Evolutionary conservation across 2,888 invertebrate species (phyloP).

Genomic region (Cryptus armator): DNA sequence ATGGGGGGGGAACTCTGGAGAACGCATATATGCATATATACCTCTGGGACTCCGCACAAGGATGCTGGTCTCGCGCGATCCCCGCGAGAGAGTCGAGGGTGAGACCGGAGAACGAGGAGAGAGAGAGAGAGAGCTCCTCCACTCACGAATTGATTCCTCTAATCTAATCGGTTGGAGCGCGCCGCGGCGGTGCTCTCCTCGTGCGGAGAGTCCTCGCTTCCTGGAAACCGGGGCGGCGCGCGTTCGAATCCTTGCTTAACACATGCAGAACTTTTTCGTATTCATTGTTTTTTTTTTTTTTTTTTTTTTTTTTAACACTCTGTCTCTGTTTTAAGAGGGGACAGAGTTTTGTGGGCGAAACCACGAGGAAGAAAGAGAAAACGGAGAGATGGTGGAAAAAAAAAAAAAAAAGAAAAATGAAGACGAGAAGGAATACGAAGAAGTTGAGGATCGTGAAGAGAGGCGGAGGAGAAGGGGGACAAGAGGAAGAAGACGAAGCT

Average conservation of each 20-base stretch:
- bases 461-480: constrained; percentile 37
- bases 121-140: constrained; percentile 64
- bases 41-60: constrained; percentile 44
- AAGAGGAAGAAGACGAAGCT: constrained; percentile 62
- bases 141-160: constrained; percentile 74
- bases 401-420: constrained; percentile 49
- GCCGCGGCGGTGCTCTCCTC: constrained; percentile 70
- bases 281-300: constrained; percentile 25
- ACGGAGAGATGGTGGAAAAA: constrained; percentile 24
- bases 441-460: constrained; percentile 61
- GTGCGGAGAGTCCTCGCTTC: constrained; percentile 74
- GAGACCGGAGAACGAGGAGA: constrained; percentile 32
- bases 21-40: constrained; percentile 18
- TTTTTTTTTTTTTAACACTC: constrained; percentile 45
- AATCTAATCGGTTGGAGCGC: constrained; percentile 78
- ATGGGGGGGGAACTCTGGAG: not conserved
- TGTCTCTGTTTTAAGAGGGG: constrained; percentile 23
- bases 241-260: constrained; percentile 67
- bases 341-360: constrained; percentile 72
- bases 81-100: constrained; percentile 30
- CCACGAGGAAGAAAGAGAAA: constrained; percentile 68
- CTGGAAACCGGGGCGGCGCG: constrained; percentile 80
- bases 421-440: constrained; percentile 64
- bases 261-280: constrained; percentile 45
- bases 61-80: constrained; percentile 18